A percentile compares a stretch with the other conserved stretches of the same genome.
Evolutionary conservation across 2,888 invertebrate species (phyloP).

Genomic region (Lamellibrachia columna): DNA sequence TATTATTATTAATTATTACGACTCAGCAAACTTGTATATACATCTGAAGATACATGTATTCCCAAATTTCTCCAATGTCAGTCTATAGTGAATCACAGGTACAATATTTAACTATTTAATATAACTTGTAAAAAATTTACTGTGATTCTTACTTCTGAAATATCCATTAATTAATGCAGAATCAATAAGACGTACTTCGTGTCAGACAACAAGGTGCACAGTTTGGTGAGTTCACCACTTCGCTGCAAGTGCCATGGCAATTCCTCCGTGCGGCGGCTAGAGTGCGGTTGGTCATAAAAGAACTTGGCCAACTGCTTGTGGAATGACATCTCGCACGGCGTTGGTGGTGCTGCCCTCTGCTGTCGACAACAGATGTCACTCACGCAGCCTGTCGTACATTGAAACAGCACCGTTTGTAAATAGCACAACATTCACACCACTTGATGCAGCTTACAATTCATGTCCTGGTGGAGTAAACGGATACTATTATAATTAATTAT

Average conservation of each 20-base stretch:
- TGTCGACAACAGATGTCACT: background rate
- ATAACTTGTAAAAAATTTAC: too few species aligned
- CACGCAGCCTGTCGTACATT: background rate
- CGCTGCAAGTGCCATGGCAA: constrained; percentile 60
- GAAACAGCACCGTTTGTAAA: background rate
- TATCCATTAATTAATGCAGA: too few species aligned
- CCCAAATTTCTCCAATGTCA: too few species aligned
- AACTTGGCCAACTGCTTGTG: constrained; percentile 53
- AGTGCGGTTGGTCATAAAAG: constrained; percentile 47
- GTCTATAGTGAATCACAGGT: too few species aligned
- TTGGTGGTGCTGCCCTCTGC: background rate
- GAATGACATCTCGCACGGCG: constrained; percentile 35
- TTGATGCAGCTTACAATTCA: background rate
- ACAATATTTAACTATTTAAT: too few species aligned
- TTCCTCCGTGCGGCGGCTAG: constrained; percentile 50
- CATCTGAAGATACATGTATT: too few species aligned
- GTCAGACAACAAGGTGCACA: constrained; percentile 49
- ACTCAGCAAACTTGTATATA: too few species aligned
- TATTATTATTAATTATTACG: too few species aligned
- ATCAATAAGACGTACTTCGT: constrained; percentile 44
- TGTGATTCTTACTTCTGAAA: too few species aligned
- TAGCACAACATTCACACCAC: background rate
- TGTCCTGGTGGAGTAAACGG: background rate
- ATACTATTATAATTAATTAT: background rate
- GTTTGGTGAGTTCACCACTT: constrained; percentile 47